Evolutionary conservation across 2,888 invertebrate genomes (phyloP).

Genomic region (Pachycephus smyrnensis): DNA sequence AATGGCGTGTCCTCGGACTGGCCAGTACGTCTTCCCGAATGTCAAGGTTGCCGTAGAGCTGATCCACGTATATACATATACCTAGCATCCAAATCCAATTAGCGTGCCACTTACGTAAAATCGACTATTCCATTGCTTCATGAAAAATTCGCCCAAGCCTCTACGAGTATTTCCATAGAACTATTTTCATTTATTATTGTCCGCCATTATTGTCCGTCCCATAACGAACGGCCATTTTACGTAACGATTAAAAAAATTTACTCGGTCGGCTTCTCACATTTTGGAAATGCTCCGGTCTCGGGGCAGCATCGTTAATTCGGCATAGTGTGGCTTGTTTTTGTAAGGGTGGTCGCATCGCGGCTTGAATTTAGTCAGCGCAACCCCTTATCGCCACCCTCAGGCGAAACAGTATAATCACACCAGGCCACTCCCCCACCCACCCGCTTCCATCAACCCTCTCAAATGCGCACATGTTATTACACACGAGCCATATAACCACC

Average conservation of each 20-base stretch:
- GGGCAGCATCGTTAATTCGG: background rate
- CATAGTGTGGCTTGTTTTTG: background rate
- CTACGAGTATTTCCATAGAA: background rate
- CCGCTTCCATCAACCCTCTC: background rate
- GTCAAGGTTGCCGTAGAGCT: constrained; percentile 37
- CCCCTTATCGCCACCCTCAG: background rate
- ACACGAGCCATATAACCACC: background rate
- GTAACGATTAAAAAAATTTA: background rate
- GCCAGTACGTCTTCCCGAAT: constrained; percentile 31
- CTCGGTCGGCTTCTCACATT: background rate
- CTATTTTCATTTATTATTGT: too few species aligned
- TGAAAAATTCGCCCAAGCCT: background rate
- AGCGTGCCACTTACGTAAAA: background rate
- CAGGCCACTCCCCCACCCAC: background rate
- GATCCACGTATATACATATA: background rate
- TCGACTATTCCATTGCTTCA: background rate
- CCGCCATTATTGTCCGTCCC: too few species aligned
- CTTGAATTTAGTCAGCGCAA: background rate
- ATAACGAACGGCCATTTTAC: background rate
- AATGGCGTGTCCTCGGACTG: constrained; percentile 31
- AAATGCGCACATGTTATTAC: background rate
- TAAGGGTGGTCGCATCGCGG: background rate
- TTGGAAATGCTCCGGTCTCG: background rate
- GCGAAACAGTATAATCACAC: background rate
- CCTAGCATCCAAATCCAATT: background rate